Base-by-base conservation (phyloP, 2,888 invertebrate genomes). In the Sicus ferrugineus region DNA sequence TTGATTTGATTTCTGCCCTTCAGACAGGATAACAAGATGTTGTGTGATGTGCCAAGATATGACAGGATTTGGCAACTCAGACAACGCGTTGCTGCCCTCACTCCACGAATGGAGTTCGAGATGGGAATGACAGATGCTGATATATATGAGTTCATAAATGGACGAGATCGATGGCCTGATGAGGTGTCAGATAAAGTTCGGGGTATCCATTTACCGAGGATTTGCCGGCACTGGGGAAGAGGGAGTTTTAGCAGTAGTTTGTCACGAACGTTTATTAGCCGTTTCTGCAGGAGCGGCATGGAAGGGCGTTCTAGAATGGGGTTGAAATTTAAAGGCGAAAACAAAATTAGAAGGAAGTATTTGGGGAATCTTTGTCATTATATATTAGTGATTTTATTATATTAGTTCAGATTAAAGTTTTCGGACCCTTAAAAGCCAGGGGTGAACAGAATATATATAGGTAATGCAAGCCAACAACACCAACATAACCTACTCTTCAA, bases 1-100 rank as follows among this genome's bases (percentile, higher is more conserved):
- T 86, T 97, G n/a, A n/a, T n/a, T n/a, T n/a, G n/a, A n/a, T n/a
- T n/a, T n/a, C 16, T 4, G 34, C 34, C 14, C 34, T 34, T 1
- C 34, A n/a, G n/a, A n/a, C 34, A 11, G 34, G 34, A 11, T 34
- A 11, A 34, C 6, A 9, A n/a, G 42, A 42, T 42, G 42, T 9
- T 42, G 42, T 3, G 42, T n/a, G 42, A 42, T 42, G 14, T 42
- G 42, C 42, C 42, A 42, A 4, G 42, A 42, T 42, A 42, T 14
- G 2, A 42, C 42, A 42, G 42, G 42, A 54, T 54, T 54, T 54
- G 54, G 23, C 54, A 42, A 42, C 42, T 42, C 42, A n/a, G 42
- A n/a, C 42, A n/a, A 14, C 42, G 42, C 1, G 4, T 14, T 42
- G 42, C 34, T 42, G 42, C 3, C 42, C 1, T 16, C 42, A 9